Base-by-base conservation (phyloP, 2,888 invertebrate species). In the Calliopum simillimum region DNA sequence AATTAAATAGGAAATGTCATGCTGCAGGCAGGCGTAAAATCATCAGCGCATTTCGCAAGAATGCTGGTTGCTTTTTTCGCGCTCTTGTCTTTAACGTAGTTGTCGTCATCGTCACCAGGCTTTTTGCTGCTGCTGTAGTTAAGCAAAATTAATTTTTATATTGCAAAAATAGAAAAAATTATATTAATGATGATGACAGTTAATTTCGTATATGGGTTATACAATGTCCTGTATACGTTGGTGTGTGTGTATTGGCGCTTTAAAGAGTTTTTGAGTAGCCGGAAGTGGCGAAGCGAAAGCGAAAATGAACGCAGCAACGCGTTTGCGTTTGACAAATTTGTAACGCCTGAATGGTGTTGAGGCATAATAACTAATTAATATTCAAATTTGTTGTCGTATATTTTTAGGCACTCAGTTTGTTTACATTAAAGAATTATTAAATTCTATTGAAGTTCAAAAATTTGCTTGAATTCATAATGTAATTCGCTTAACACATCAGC, bases 131-230 rank as follows among this genome's bases (percentile, higher is more conserved):
- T 25, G 43, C 21, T 51, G 55, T 56, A 68, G 43, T 68, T 53
- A 68, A 62, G 43, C 19, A 62, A 62, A 68, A 62, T 62, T 62
- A 62, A 62, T 68, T 68, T 62, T 44, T 61, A 55, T 68, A 68
- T 68, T 62, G 55, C 53, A 25, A 53, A 47, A n/a, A n/a, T n/a
- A n/a, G n/a, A n/a, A n/a, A n/a, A 62, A 68, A 68, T 68, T 62
- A 21, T 68, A 44, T 62, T 62, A 61, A 68, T 62, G 61, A 62
- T 62, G 61, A 68, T 68, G 68, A 41, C 68, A 67, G 41, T 59
- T 47, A 21, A 59, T 49, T 47, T 49, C 25, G 33, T 33, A 33
- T 33, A 8, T 41, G 33, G 13, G 11, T n/a, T 14, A 11, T 19
- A 11, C 25, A 2, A 11, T 4, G 25, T 13, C 33, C 3, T 44